A percentile compares a stretch with the other conserved stretches of the same genome.
These are phyloP conservation scores for Troilus luridus DNA, from an alignment of 2,888 invertebrate genomes.

Conservation along the genomic window DNA sequence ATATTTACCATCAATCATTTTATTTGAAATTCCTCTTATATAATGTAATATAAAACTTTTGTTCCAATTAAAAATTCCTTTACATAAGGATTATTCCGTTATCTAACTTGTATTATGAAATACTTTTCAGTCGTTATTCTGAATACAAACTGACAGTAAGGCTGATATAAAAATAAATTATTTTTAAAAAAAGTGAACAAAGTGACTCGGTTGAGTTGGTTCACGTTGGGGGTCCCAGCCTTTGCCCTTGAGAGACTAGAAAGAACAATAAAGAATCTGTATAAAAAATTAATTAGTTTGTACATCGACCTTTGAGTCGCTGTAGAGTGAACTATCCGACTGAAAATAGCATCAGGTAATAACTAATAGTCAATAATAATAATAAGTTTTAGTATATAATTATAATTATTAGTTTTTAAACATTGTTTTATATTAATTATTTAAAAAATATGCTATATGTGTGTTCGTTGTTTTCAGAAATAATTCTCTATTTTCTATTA, in stretches of 20 bases:
- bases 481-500: no score
- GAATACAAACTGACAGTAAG: neutral
- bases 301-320: neutral
- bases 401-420: constrained; percentile 12
- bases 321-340: neutral
- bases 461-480: no score
- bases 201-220: neutral
- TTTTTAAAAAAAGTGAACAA: neutral
- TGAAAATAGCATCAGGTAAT: neutral
- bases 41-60: constrained; percentile 13
- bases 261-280: constrained; percentile 1
- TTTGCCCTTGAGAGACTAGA: neutral
- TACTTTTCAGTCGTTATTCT: neutral
- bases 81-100: neutral
- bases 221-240: neutral
- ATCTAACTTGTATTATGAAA: neutral
- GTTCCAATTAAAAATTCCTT: neutral
- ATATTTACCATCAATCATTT: neutral
- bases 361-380: no score
- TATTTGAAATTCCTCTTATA: neutral
- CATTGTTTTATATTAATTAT: no score
- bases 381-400: no score
- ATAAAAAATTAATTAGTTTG: constrained; percentile 23
- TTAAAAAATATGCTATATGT: no score
- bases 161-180: neutral